phyloP scores from a whole-genome alignment of 2,888 invertebrate genomes.

The Calliphora vomitoria region DNA sequence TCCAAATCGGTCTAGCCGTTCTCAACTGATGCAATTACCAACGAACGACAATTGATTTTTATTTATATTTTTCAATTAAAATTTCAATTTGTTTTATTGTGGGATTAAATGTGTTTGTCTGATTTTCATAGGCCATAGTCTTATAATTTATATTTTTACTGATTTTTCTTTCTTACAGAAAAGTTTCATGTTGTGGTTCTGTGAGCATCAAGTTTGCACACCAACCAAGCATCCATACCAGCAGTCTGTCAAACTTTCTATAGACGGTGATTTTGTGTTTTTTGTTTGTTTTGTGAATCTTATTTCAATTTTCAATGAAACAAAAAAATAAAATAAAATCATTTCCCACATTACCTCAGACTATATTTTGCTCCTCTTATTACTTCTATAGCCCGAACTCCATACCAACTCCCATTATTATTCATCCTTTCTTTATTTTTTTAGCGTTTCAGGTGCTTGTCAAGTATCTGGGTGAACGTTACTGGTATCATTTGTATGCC shows the following conservation, averaged over 20 bases:
- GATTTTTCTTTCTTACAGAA: too few species aligned
- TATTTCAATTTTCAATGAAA: constrained; percentile 30
- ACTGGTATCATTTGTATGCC: constrained; percentile 90
- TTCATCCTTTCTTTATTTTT: constrained; percentile 43
- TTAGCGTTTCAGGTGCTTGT: constrained; percentile 82
- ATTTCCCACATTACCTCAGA: background rate
- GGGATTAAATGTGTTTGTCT: too few species aligned
- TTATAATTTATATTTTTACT: too few species aligned
- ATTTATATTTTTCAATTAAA: too few species aligned
- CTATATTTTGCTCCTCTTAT: background rate
- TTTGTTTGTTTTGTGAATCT: too few species aligned
- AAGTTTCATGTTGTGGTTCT: background rate
- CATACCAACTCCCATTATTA: background rate
- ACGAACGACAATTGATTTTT: too few species aligned
- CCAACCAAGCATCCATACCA: constrained; percentile 2
- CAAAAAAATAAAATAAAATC: too few species aligned
- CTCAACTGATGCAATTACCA: too few species aligned
- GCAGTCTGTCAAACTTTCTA: background rate
- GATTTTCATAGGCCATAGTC: too few species aligned
- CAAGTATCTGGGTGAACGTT: constrained; percentile 93
- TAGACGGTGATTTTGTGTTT: background rate
- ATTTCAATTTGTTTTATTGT: too few species aligned
- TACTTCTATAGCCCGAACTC: background rate
- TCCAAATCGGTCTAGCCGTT: too few species aligned
- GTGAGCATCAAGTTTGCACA: constrained; percentile 47